These are phyloP conservation scores for Conomelus anceps DNA, from an alignment of 2,888 invertebrate genomes.

Conservation along the genomic window DNA sequence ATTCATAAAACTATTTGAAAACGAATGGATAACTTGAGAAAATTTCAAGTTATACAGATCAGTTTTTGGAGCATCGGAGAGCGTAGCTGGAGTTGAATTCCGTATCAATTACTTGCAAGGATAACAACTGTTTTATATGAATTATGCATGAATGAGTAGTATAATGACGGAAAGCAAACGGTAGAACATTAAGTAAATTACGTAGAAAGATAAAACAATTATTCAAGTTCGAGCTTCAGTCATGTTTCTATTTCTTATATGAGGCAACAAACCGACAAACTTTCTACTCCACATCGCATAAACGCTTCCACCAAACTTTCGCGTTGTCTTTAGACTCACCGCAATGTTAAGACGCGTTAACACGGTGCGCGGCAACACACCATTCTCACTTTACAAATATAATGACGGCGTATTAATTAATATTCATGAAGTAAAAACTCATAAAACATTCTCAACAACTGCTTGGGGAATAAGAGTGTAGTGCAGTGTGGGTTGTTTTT, in stretches of 20 bases:
- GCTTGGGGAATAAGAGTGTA: background rate
- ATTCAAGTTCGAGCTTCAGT: no score
- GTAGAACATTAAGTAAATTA: no score
- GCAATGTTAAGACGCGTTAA: background rate
- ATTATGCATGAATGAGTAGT: no score
- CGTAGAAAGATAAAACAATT: no score
- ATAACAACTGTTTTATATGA: no score
- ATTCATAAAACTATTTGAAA: no score
- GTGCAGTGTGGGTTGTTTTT: background rate
- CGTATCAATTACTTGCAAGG: no score
- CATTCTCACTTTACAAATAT: slow-evolving; percentile 3
- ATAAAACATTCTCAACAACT: slow-evolving; percentile 15
- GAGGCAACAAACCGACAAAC: background rate
- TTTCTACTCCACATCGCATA: background rate
- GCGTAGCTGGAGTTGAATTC: no score
- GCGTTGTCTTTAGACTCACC: background rate
- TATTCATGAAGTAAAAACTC: slow-evolving; percentile 16
- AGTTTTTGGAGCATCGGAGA: no score
- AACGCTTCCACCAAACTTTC: background rate
- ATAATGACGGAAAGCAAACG: no score
- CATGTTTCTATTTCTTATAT: background rate
- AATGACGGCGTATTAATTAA: slow-evolving; percentile 10
- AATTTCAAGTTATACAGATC: no score
- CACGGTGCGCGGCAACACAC: background rate
- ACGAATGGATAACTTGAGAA: no score